These are phyloP conservation scores for Podiceps cristatus DNA, from an alignment of 2,113 vertebrate species.

Conservation along the genomic window DNA sequence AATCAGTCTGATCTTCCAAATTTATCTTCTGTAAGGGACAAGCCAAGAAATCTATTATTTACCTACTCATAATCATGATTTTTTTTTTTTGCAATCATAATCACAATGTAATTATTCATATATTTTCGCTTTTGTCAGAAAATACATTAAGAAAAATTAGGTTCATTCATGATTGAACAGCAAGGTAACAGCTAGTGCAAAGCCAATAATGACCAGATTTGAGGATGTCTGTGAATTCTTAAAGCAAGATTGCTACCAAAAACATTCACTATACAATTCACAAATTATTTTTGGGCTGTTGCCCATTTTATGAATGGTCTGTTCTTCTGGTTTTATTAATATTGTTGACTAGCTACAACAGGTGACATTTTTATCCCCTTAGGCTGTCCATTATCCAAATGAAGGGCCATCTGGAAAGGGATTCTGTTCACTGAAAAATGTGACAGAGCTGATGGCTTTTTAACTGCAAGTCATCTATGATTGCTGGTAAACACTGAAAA, in stretches of 20 bases:
- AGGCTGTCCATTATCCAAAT: conserved; percentile 85
- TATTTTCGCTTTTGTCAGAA: neutral
- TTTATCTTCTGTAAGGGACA: neutral
- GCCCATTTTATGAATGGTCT: conserved; percentile 57
- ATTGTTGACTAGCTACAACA: conserved; percentile 78
- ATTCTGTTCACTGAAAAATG: conserved; percentile 83
- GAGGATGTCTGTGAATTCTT: neutral
- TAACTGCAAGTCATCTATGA: conserved; percentile 85
- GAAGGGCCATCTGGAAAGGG: conserved; percentile 84
- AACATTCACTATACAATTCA: conserved; percentile 42
- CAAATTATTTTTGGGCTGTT: conserved; percentile 45
- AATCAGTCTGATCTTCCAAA: neutral
- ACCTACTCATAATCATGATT: neutral
- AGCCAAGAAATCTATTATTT: neutral
- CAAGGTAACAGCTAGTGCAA: neutral
- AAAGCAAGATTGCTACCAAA: conserved; percentile 28
- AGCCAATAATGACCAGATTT: neutral
- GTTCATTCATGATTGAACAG: neutral
- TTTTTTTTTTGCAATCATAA: neutral
- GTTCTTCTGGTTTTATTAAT: conserved; percentile 78
- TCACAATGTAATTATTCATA: neutral
- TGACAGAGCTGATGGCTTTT: conserved; percentile 84
- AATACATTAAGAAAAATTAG: neutral
- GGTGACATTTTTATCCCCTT: conserved; percentile 84
- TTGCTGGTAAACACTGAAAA: conserved; percentile 81